These are phyloP conservation scores for Eriocheir sinensis DNA, from an alignment of 1,140 invertebrate genomes.

Conservation along the genomic window DNA sequence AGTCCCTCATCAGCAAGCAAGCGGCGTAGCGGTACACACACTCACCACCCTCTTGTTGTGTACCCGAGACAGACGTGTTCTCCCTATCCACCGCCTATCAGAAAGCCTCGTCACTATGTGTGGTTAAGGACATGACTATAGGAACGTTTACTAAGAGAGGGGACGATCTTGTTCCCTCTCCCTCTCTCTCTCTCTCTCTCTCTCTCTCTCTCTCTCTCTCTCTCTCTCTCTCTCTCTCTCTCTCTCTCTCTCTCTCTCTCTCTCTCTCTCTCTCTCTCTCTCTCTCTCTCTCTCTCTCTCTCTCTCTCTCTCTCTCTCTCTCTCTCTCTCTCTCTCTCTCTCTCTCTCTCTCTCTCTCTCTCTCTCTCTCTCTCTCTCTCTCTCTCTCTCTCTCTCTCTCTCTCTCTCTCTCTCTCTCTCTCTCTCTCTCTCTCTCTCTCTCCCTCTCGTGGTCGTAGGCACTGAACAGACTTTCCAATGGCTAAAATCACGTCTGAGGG, in stretches of 20 bases:
- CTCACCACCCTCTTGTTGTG: background rate
- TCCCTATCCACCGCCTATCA: too few relatives aligned
- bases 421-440: too few relatives aligned
- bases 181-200: too few relatives aligned
- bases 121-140: too few relatives aligned
- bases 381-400: constrained; percentile 34
- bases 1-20: background rate
- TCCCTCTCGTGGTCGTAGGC: too few relatives aligned
- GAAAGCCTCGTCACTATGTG: too few relatives aligned
- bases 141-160: too few relatives aligned
- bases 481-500: too few relatives aligned
- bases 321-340: background rate
- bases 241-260: constrained; percentile 1
- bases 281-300: constrained; percentile 20
- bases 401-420: constrained; percentile 28
- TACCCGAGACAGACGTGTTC: background rate
- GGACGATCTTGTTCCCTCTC: too few relatives aligned
- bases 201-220: background rate
- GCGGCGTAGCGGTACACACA: background rate
- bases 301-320: background rate
- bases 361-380: constrained; percentile 35
- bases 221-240: background rate
- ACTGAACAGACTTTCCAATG: too few relatives aligned
- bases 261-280: constrained; percentile 33
- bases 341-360: background rate